Conservation (phyloP, 1,140 invertebrate species). For the Mesaphorura yosii region DNA sequence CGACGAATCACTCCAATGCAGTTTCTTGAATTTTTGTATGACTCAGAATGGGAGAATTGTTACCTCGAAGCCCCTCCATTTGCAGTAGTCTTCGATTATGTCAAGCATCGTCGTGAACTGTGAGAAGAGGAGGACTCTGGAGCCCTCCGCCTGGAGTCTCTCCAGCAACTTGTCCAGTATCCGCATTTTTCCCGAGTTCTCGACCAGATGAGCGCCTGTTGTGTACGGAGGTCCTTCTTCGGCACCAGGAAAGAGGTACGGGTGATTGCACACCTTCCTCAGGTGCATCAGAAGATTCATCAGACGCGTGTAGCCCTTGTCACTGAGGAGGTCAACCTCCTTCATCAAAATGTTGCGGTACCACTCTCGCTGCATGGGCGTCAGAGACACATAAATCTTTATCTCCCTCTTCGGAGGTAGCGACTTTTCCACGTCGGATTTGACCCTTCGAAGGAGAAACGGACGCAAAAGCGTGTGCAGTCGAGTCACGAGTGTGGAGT, state of each 20-base stretch:
- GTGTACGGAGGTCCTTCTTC: slow-evolving; percentile 95
- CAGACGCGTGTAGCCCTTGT: slow-evolving; percentile 90
- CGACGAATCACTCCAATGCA: too few species aligned
- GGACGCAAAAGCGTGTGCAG: slow-evolving; percentile 88
- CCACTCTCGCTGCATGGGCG: slow-evolving; percentile 99
- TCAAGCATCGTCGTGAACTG: slow-evolving; percentile 99
- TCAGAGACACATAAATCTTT: slow-evolving; percentile 87
- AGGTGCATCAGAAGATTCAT: slow-evolving; percentile 99
- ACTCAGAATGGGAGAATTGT: too few species aligned
- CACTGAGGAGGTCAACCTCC: slow-evolving; percentile 86
- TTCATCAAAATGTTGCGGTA: slow-evolving; percentile 98
- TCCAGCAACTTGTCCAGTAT: slow-evolving; percentile 92
- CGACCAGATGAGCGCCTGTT: slow-evolving; percentile 82
- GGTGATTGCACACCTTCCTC: slow-evolving; percentile 94
- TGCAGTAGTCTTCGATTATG: slow-evolving; percentile 97
- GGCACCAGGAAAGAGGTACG: slow-evolving; percentile 96
- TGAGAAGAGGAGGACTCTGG: slow-evolving; percentile 91
- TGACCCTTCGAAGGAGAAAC: slow-evolving; percentile 88
- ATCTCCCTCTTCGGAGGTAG: slow-evolving; percentile 95
- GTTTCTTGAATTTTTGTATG: too few species aligned
- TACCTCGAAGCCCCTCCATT: slow-evolving; percentile 62
- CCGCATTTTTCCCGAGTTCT: slow-evolving; percentile 91
- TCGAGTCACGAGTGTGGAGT: slow-evolving; percentile 78
- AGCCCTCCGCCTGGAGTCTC: slow-evolving; percentile 81
- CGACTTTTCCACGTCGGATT: slow-evolving; percentile 94